Evolutionary conservation across 1,140 invertebrate genomes (phyloP).

Genomic region (Eufriesea mexicana): DNA sequence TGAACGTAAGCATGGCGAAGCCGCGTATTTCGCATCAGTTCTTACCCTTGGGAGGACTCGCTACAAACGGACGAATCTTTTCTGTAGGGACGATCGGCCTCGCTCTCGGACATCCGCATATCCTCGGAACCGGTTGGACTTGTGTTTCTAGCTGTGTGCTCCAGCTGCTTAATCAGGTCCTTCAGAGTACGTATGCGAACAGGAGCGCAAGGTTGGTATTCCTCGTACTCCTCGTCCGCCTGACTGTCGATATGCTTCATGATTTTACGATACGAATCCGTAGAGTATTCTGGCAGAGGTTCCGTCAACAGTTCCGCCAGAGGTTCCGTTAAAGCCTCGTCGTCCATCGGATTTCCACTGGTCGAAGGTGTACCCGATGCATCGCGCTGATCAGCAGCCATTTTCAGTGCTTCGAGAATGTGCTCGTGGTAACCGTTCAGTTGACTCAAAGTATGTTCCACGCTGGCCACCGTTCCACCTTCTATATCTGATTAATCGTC

Average conservation of each 20-base stretch:
- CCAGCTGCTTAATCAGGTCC: conserved; percentile 94
- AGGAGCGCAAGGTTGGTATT: conserved; percentile 88
- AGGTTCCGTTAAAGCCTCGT: conserved; percentile 85
- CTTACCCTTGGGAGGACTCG: conserved; percentile 88
- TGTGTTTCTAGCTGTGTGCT: conserved; percentile 93
- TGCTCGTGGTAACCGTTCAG: conserved; percentile 96
- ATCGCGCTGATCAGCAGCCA: conserved; percentile 89
- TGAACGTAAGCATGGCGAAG: conserved; percentile 20
- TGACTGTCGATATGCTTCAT: conserved; percentile 83
- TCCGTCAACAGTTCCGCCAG: conserved; percentile 82
- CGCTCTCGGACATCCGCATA: conserved; percentile 94
- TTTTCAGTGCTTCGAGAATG: conserved; percentile 92
- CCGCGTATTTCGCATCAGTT: conserved; percentile 38
- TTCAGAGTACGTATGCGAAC: conserved; percentile 94
- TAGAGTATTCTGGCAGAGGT: conserved; percentile 83
- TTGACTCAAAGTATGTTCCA: conserved; percentile 92
- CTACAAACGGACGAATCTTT: conserved; percentile 91
- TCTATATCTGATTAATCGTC: conserved; percentile 76
- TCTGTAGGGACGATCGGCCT: conserved; percentile 93
- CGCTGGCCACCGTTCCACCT: conserved; percentile 87
- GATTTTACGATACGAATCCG: conserved; percentile 84
- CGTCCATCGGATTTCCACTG: conserved; percentile 84
- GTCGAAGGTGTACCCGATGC: conserved; percentile 84
- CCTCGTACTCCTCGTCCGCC: conserved; percentile 85
- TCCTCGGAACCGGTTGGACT: conserved; percentile 95